A percentile compares a stretch with the other conserved stretches of the same genome.
Conservation (phyloP, 2,797 vertebrate genomes). For the Yasuhikotakia modesta region DNA sequence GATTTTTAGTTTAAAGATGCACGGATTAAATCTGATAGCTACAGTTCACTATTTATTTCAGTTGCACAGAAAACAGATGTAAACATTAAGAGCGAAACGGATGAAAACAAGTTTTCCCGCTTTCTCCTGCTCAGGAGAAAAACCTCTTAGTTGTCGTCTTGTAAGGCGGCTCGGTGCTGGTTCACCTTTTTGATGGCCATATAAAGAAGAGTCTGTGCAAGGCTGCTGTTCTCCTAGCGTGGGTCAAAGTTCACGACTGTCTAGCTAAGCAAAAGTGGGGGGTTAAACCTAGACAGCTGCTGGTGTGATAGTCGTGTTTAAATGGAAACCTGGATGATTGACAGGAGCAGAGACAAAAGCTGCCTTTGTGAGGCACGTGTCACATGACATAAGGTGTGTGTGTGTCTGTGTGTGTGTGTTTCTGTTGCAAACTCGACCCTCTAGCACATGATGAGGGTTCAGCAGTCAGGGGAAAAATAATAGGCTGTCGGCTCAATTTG, state of each 20-base stretch:
- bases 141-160: not conserved
- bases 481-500: constrained; percentile 40
- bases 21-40: no score
- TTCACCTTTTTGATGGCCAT: constrained; percentile 5
- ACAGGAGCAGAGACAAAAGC: constrained; percentile 50
- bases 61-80: no score
- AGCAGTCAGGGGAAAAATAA: constrained; percentile 40
- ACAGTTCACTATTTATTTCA: no score
- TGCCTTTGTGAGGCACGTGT: constrained; percentile 27
- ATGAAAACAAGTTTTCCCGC: no score
- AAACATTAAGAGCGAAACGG: no score
- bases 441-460: constrained; percentile 7
- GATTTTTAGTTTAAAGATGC: no score
- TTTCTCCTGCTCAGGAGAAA: not conserved
- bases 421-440: not conserved
- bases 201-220: constrained; percentile 14
- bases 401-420: constrained; percentile 6
- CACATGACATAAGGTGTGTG: constrained; percentile 39
- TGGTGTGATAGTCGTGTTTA: constrained; percentile 32
- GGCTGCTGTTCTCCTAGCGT: constrained; percentile 17
- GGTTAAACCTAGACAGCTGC: constrained; percentile 50
- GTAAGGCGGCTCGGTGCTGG: not conserved
- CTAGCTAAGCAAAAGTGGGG: constrained; percentile 44
- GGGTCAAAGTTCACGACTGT: constrained; percentile 27
- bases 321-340: constrained; percentile 43